Evolutionary conservation across 2,113 vertebrate genomes (phyloP).

Genomic region (Vimba vimba): DNA sequence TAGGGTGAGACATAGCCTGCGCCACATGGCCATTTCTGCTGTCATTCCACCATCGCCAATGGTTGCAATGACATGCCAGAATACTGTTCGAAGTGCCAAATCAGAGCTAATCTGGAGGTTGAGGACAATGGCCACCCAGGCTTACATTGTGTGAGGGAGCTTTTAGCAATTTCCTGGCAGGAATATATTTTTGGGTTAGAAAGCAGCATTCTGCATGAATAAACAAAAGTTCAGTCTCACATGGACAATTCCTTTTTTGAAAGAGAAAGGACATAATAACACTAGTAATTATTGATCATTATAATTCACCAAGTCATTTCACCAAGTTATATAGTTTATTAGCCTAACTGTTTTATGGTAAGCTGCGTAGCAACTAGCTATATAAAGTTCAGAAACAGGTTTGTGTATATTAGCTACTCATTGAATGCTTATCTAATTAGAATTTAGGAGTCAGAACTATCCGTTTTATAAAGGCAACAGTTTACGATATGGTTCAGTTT

Average conservation of each 20-base stretch:
- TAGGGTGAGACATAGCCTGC: background rate
- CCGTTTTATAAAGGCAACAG: background rate
- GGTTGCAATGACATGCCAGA: background rate
- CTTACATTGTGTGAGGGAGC: background rate
- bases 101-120: conserved; percentile 16
- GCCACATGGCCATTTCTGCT: background rate
- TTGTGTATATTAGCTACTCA: background rate
- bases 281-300: background rate
- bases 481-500: background rate
- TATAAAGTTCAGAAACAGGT: background rate
- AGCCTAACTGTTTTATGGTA: background rate
- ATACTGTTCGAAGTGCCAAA: background rate
- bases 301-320: background rate
- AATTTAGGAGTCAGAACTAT: background rate
- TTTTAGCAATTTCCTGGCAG: background rate
- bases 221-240: background rate
- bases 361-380: background rate
- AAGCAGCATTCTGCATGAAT: background rate
- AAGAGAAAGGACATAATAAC: background rate
- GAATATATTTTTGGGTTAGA: background rate
- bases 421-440: background rate
- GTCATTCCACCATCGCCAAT: conserved; percentile 1
- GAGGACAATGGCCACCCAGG: conserved; percentile 12
- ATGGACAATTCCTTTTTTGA: background rate
- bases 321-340: background rate